Evolutionary conservation across 2,113 vertebrate genomes (phyloP).

Genomic region (Trinectes maculatus): DNA sequence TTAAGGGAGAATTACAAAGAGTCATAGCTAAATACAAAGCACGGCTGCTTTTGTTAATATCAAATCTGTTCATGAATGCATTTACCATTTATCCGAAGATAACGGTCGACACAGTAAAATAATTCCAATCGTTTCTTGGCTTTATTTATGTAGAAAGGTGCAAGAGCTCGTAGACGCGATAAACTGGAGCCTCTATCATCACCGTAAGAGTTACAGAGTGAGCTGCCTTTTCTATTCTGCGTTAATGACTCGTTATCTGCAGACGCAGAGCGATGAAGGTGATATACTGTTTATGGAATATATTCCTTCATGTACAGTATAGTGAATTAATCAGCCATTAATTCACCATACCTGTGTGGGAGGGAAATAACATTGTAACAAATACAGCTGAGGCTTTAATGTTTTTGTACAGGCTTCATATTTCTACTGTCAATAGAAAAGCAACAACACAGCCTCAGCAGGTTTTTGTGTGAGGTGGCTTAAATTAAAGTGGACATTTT

Average conservation of each 20-base stretch:
- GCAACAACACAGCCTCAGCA: background rate
- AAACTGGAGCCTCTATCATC: background rate
- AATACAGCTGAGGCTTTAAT: background rate
- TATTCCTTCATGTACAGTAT: background rate
- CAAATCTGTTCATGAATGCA: conserved; percentile 18
- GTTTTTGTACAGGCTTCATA: background rate
- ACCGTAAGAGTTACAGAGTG: background rate
- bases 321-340: conserved; percentile 11
- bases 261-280: background rate
- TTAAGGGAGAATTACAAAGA: too few species aligned
- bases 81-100: too few species aligned
- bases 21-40: too few species aligned
- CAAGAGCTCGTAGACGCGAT: too few species aligned
- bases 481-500: conserved; percentile 22
- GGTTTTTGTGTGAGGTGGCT: conserved; percentile 1
- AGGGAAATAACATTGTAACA: background rate
- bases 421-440: conserved; percentile 3
- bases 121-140: too few species aligned
- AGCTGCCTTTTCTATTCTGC: background rate
- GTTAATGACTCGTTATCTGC: conserved; percentile 7
- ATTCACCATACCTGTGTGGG: conserved; percentile 1
- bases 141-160: too few species aligned
- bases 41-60: conserved; percentile 16
- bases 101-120: too few species aligned
- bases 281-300: conserved; percentile 13